Evolutionary conservation across 2,113 vertebrate genomes (phyloP).

Genomic region (Limanda limanda): DNA sequence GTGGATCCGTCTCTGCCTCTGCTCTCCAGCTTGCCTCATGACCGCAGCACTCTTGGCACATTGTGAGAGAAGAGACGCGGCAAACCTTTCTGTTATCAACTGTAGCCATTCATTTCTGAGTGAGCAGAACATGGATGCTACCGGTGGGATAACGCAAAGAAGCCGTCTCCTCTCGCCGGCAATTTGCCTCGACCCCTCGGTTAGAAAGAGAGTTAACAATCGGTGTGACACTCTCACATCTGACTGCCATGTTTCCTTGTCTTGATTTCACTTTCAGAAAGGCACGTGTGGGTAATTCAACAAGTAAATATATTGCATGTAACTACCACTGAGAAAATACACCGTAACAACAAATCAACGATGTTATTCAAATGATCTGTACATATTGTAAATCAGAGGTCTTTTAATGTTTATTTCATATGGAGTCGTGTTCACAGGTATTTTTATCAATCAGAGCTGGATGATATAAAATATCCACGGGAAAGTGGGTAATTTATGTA

Average conservation of each 20-base stretch:
- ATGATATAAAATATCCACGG: constrained; percentile 12
- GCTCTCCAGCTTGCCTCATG: constrained; percentile 87
- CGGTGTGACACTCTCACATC: constrained; percentile 54
- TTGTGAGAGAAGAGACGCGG: constrained; percentile 60
- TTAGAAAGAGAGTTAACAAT: constrained; percentile 54
- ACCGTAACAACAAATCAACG: background rate
- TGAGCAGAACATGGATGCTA: constrained; percentile 73
- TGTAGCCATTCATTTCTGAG: constrained; percentile 71
- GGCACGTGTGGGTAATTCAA: constrained; percentile 71
- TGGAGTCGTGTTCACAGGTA: background rate
- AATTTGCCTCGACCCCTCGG: constrained; percentile 42
- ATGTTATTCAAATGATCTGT: background rate
- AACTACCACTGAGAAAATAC: constrained; percentile 66
- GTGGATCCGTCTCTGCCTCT: constrained; percentile 63
- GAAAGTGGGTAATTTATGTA: constrained; percentile 1
- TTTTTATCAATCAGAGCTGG: constrained; percentile 6
- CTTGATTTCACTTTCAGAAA: constrained; percentile 75
- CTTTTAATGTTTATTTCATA: background rate
- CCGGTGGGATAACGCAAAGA: constrained; percentile 60
- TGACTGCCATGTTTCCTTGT: constrained; percentile 77
- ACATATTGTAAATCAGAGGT: background rate
- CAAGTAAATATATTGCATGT: constrained; percentile 75
- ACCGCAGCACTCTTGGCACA: constrained; percentile 87
- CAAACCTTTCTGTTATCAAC: constrained; percentile 59
- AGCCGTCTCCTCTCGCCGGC: constrained; percentile 52